Percentiles rank a stretch among this genome's conserved stretches.
phyloP scores from a whole-genome alignment of 1,140 invertebrate genomes.

The Zaprionus kolodkinae region DNA sequence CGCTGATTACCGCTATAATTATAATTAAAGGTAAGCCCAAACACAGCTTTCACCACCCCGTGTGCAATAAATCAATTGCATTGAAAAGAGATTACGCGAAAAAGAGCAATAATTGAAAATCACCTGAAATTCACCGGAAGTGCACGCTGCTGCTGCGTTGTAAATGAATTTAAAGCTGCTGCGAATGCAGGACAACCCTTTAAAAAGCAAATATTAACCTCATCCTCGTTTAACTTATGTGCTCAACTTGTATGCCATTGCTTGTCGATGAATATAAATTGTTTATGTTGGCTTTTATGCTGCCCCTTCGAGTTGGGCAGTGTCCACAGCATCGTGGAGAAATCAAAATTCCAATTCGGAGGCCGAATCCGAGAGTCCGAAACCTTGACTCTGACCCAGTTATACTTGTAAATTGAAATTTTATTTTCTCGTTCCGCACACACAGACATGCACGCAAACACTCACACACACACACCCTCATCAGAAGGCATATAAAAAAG shows the following conservation, averaged over 20 bases:
- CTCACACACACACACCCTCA: conserved; percentile 46
- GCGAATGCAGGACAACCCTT: neutral
- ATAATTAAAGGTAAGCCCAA: neutral
- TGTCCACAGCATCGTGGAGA: neutral
- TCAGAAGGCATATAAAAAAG: conserved; percentile 71
- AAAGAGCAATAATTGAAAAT: neutral
- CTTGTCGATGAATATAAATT: conserved; percentile 52
- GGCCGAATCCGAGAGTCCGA: conserved; percentile 20
- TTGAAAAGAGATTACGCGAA: neutral
- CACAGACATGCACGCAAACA: conserved; percentile 9
- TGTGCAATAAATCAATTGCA: neutral
- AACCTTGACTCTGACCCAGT: conserved; percentile 64
- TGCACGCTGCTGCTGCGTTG: too few species aligned
- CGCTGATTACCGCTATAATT: neutral
- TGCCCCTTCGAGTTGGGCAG: neutral
- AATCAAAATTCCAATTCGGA: conserved; percentile 31
- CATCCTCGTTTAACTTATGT: neutral
- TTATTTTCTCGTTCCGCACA: conserved; percentile 56
- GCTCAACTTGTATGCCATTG: neutral
- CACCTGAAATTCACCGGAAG: neutral
- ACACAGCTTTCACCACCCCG: neutral
- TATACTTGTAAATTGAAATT: conserved; percentile 77
- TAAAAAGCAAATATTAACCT: neutral
- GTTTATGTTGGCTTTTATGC: conserved; percentile 47
- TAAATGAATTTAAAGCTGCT: too few species aligned